Conservation (phyloP, 1,140 invertebrate species). For the Atta texana region DNA sequence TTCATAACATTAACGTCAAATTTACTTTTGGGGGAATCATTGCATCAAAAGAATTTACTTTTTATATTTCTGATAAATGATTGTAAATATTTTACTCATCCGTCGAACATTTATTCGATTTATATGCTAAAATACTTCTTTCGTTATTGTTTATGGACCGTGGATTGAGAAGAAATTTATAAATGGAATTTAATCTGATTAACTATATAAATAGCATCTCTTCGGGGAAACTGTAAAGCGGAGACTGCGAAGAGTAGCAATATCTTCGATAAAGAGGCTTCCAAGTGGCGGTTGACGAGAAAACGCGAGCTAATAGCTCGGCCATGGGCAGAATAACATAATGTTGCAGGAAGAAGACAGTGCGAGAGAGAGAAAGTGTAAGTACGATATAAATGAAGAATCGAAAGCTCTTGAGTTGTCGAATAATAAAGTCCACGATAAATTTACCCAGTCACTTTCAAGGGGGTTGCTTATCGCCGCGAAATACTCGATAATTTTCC, state of each 20-base stretch:
- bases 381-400: conserved; percentile 64
- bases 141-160: background rate
- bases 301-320: conserved; percentile 52
- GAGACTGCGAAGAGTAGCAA: background rate
- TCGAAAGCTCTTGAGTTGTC: conserved; percentile 66
- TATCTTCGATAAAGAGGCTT: conserved; percentile 27
- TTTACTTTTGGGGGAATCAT: background rate
- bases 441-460: conserved; percentile 73
- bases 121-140: background rate
- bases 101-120: background rate
- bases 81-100: background rate
- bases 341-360: conserved; percentile 13
- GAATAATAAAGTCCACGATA: conserved; percentile 70
- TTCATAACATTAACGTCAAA: background rate
- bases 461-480: conserved; percentile 71
- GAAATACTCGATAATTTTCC: conserved; percentile 71
- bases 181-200: conserved; percentile 10
- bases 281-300: background rate
- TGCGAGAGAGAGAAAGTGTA: conserved; percentile 25
- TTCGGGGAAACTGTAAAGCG: conserved; percentile 14
- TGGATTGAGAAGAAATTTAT: conserved; percentile 16
- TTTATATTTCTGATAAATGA: background rate
- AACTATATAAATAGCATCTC: conserved; percentile 38
- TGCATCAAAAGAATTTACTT: background rate
- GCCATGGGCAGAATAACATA: conserved; percentile 11